Evolutionary conservation across 2,113 vertebrate genomes (phyloP).

Genomic region (rabbit (Oryctolagus cuniculus)): mOryCun1.1 NC_091450.1:18972001-18972500

Average conservation of each 20-base stretch:
- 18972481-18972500: slow-evolving; percentile 9
- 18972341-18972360: background rate
- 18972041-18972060: background rate
- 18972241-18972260: background rate
- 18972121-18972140: background rate
- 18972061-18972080: background rate
- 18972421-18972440: background rate
- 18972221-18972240: background rate
- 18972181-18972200: background rate
- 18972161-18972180: background rate
- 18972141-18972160: accelerated
- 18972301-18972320: background rate
- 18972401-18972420: background rate
- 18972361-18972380: background rate
- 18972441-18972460: background rate
- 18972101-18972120: background rate
- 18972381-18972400: background rate
- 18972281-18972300: background rate
- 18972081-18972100: background rate
- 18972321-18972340: background rate
- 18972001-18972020: background rate
- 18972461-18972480: background rate
- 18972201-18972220: background rate
- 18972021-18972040: background rate
- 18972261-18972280: background rate